These are phyloP conservation scores for Dorcus parallelipipedus DNA, from an alignment of 2,888 invertebrate species.

Conservation along the genomic window DNA sequence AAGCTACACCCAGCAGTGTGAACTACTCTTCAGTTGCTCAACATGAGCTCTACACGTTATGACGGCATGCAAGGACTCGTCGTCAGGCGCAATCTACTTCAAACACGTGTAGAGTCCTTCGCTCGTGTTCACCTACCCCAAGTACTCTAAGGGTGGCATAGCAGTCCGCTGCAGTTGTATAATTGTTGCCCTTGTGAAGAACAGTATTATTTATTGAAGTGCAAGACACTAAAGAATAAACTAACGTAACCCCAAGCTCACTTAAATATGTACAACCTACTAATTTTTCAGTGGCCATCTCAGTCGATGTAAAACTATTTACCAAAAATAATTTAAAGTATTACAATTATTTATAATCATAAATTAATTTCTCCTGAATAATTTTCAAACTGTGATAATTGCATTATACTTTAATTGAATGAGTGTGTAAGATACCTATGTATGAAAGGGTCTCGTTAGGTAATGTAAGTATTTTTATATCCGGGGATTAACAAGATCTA, in stretches of 20 bases:
- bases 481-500: neutral
- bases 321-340: neutral
- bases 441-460: neutral
- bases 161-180: conserved; percentile 9
- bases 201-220: too few species aligned
- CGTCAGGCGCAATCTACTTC: conserved; percentile 16
- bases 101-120: conserved; percentile 29
- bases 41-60: conserved; percentile 67
- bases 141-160: conserved; percentile 41
- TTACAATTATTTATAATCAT: neutral
- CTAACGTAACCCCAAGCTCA: too few species aligned
- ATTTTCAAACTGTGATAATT: conserved; percentile 12
- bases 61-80: conserved; percentile 54
- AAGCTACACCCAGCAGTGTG: conserved; percentile 46
- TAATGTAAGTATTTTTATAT: conserved; percentile 11
- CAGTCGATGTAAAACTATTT: too few species aligned
- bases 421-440: neutral
- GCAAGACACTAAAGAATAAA: too few species aligned
- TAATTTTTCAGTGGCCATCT: too few species aligned
- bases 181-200: too few species aligned
- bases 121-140: conserved; percentile 43
- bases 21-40: conserved; percentile 62
- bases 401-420: neutral
- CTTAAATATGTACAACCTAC: too few species aligned
- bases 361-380: conserved; percentile 3